Evolutionary conservation across 2,888 invertebrate genomes (phyloP).

Genomic region (Drosophila kanekoi): DNA sequence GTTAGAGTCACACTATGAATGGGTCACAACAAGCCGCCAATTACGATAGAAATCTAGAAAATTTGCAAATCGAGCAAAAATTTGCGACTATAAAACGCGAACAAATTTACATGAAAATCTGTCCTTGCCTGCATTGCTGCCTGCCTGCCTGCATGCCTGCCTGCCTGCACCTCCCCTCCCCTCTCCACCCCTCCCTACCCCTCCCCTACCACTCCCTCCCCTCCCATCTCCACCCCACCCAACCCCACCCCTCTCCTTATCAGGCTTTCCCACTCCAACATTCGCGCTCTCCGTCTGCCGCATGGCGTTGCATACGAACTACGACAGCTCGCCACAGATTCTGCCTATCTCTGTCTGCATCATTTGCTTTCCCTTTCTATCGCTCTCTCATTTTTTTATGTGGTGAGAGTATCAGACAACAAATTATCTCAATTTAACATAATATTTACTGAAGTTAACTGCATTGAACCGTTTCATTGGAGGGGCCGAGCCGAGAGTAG

Average conservation of each 20-base stretch:
- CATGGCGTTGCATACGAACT: constrained; percentile 13
- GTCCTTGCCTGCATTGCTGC: constrained; percentile 10
- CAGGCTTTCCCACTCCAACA: too few relatives aligned
- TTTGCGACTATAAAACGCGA: constrained; percentile 76
- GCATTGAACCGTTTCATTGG: constrained; percentile 65
- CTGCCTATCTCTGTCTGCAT: not conserved
- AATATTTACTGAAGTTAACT: constrained; percentile 75
- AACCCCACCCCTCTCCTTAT: too few relatives aligned
- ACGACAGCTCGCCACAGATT: constrained; percentile 20
- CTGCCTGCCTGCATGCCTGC: not conserved
- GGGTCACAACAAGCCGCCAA: constrained; percentile 74
- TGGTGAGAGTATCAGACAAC: constrained; percentile 63
- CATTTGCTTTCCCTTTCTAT: not conserved
- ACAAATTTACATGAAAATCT: constrained; percentile 76
- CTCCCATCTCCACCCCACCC: not conserved
- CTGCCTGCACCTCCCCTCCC: too few relatives aligned
- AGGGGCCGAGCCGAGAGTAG: not conserved
- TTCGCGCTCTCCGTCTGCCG: not conserved
- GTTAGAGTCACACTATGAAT: constrained; percentile 34
- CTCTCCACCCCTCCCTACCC: not conserved
- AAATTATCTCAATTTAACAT: constrained; percentile 79
- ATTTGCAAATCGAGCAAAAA: constrained; percentile 78
- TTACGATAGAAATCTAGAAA: constrained; percentile 77
- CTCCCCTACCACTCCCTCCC: too few relatives aligned
- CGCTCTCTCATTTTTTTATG: not conserved